Conservation (phyloP, 1,140 invertebrate genomes). For the Neodiprion fabricii region DNA sequence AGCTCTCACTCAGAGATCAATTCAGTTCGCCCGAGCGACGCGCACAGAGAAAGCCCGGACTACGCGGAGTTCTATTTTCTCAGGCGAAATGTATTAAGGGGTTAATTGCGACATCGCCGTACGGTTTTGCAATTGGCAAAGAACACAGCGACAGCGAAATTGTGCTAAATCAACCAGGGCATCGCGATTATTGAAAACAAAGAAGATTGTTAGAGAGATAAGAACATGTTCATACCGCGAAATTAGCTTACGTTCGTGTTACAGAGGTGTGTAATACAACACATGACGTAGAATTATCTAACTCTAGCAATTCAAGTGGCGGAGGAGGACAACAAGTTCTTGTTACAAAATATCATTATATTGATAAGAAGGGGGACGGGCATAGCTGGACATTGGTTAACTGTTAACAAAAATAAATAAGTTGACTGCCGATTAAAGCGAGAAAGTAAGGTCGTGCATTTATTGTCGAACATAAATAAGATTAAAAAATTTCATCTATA, state of each 20-base stretch:
- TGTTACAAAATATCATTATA: slow-evolving; percentile 3
- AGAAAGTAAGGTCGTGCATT: background rate
- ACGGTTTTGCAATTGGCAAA: background rate
- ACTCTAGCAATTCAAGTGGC: background rate
- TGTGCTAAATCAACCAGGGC: no score
- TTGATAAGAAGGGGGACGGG: background rate
- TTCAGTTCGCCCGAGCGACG: no score
- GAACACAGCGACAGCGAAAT: background rate
- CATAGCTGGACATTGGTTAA: background rate
- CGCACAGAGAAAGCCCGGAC: no score
- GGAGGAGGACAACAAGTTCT: background rate
- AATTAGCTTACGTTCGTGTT: background rate
- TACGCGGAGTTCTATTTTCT: background rate
- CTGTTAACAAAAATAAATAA: background rate
- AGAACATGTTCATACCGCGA: background rate
- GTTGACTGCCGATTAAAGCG: background rate
- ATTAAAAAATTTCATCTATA: background rate
- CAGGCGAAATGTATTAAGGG: background rate
- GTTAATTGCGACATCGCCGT: background rate
- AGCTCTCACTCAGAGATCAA: background rate
- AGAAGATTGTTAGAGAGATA: no score
- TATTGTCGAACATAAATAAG: background rate
- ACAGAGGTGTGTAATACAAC: background rate
- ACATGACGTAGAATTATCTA: background rate
- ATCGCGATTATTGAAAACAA: no score